Conservation (phyloP, 2,888 invertebrate species). For the Cephus rjabovi region DNA sequence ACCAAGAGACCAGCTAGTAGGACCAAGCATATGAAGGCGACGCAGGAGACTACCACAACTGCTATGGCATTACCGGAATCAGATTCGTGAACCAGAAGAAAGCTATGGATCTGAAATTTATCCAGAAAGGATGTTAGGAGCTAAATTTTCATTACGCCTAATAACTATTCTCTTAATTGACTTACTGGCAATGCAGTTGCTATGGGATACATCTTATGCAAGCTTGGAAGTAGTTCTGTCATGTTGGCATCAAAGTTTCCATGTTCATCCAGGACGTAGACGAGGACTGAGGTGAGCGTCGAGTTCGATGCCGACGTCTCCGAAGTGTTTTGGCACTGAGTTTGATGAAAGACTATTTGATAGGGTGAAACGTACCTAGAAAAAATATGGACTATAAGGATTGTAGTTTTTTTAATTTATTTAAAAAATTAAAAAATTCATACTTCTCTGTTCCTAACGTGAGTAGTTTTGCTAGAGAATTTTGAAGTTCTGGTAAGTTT, state of each 20-base stretch:
- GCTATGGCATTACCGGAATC: constrained; percentile 73
- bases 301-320: constrained; percentile 25
- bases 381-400: background rate
- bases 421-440: constrained; percentile 18
- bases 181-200: constrained; percentile 54
- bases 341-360: constrained; percentile 54
- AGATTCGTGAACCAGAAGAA: constrained; percentile 53
- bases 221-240: constrained; percentile 54
- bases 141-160: background rate
- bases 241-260: constrained; percentile 51
- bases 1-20: constrained; percentile 83
- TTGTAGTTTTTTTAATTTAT: background rate
- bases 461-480: constrained; percentile 46
- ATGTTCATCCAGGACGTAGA: constrained; percentile 56
- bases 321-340: constrained; percentile 44
- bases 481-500: constrained; percentile 40
- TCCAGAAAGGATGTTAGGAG: constrained; percentile 3
- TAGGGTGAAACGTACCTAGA: constrained; percentile 46
- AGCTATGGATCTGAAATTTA: constrained; percentile 53
- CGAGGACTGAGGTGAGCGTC: constrained; percentile 42
- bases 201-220: constrained; percentile 43
- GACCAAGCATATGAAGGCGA: constrained; percentile 82
- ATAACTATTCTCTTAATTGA: constrained; percentile 14
- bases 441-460: constrained; percentile 44
- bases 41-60: constrained; percentile 84